Evolutionary conservation across 2,888 invertebrate genomes (phyloP).

Genomic region (Octonoba sinensis): DNA sequence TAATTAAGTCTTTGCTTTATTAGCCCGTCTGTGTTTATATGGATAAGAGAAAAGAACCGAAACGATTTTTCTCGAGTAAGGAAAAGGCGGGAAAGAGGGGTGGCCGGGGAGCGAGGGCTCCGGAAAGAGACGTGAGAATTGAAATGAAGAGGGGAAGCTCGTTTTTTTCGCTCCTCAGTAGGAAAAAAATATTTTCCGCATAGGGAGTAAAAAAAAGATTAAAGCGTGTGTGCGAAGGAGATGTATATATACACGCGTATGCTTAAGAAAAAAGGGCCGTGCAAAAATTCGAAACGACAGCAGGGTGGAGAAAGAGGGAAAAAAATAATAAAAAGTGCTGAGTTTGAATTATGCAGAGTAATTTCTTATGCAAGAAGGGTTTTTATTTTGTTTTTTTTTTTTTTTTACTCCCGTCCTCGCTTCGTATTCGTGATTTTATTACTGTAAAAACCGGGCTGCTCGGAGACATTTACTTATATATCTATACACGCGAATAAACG

Average conservation of each 20-base stretch:
- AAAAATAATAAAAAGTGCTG: slow-evolving; percentile 52
- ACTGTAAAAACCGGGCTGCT: slow-evolving; percentile 54
- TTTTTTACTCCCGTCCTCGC: slow-evolving; percentile 10
- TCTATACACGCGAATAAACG: slow-evolving; percentile 55
- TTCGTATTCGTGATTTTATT: slow-evolving; percentile 62
- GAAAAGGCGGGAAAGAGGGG: slow-evolving; percentile 4
- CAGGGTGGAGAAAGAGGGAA: slow-evolving; percentile 3
- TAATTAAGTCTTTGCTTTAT: slow-evolving; percentile 65
- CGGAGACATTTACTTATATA: slow-evolving; percentile 21
- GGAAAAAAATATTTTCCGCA: slow-evolving; percentile 17
- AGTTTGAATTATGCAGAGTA: slow-evolving; percentile 63
- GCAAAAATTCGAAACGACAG: slow-evolving; percentile 3
- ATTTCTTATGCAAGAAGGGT: slow-evolving; percentile 61
- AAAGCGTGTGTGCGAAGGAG: slow-evolving; percentile 36
- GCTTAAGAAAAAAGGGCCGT: slow-evolving; percentile 17
- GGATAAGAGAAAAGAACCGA: slow-evolving; percentile 44
- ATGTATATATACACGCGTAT: slow-evolving; percentile 42
- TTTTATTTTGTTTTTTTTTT: slow-evolving; percentile 17
- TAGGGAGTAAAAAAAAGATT: slow-evolving; percentile 51
- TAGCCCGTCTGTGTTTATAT: slow-evolving; percentile 61
- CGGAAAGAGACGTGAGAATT: slow-evolving; percentile 49
- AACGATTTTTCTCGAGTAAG: slow-evolving; percentile 20
- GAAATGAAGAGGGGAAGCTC: slow-evolving; percentile 49
- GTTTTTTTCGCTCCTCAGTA: not conserved
- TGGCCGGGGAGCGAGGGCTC: slow-evolving; percentile 2